Base-by-base conservation (phyloP, 2,113 vertebrate genomes). In the Turdus rufiventris region DNA sequence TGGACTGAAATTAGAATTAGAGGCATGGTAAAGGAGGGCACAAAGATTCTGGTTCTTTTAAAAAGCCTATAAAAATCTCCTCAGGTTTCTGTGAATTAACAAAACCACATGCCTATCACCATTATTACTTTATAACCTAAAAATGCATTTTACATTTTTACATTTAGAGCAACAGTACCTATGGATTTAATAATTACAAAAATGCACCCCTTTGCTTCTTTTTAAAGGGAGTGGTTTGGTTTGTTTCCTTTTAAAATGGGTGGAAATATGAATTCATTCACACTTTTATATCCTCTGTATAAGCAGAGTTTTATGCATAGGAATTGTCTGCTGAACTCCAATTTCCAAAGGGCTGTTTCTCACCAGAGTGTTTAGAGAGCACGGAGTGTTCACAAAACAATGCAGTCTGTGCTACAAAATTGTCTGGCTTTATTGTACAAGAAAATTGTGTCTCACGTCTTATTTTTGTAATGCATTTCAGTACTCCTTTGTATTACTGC, bases 141-240 rank as follows among this genome's bases (percentile, higher is more conserved):
- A 91, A 78, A 82, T 28, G 7, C 8, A 43, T 28, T 75, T 72
- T 91, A 71, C 18, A 9, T 50, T 50, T 50, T 26, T 50, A 50
- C 50, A 51, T 26, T 51, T 28, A 17, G 7, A 26, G 57, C 29
- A 79, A n/a, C 0, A 0, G 1, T 45, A 58, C 16, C 11, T 47
- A 34, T 26, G 4, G 12, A n/a, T 88, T 34, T 77, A 72, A 73
- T 42, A 84, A 76, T 33, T 54, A 61, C 0, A 5, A 73, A 90
- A 82, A 38, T 2, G 75, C 60, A 53, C 12, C 0, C 1, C 17
- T 75, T 36, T 57, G 7, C 33, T 89, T 48, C 20, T 73, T 89
- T 83, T 61, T 67, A 65, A 67, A 51, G 4, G 7, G 8, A 56
- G 20, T 26, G 1, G 0, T 3, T 25, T 38, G 19, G 4, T 87